Conservation (phyloP, 2,113 vertebrate genomes). For the Rhinoptilus africanus region DNA sequence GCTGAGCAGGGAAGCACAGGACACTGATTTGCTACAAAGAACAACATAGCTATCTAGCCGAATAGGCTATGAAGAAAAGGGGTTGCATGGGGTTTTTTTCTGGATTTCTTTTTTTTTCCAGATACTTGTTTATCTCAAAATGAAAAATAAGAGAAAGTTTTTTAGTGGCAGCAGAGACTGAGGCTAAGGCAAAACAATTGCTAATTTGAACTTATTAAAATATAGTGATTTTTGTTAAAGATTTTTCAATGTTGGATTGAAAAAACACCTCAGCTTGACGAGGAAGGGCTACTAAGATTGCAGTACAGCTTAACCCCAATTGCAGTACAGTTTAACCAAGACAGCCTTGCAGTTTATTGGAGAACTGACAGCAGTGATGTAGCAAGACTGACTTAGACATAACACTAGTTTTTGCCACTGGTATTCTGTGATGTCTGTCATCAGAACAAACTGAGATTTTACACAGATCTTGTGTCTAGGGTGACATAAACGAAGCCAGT, state of each 20-base stretch:
- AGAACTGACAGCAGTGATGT: neutral
- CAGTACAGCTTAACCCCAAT: neutral
- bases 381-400: neutral
- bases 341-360: neutral
- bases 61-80: neutral
- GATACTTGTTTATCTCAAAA: neutral
- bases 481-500: neutral
- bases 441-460: neutral
- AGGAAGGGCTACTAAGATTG: neutral
- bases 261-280: neutral
- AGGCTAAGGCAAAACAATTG: neutral
- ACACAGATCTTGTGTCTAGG: neutral
- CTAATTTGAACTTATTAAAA: neutral
- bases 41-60: neutral
- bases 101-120: neutral
- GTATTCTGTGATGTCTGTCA: neutral
- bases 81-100: fast-evolving
- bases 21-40: neutral
- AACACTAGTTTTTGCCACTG: neutral
- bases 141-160: neutral
- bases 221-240: neutral
- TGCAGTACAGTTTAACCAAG: neutral
- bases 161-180: neutral
- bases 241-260: neutral
- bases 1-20: neutral